Conservation (phyloP, 2,888 invertebrate species). For the Ashinkailepas kermadecensis region DNA sequence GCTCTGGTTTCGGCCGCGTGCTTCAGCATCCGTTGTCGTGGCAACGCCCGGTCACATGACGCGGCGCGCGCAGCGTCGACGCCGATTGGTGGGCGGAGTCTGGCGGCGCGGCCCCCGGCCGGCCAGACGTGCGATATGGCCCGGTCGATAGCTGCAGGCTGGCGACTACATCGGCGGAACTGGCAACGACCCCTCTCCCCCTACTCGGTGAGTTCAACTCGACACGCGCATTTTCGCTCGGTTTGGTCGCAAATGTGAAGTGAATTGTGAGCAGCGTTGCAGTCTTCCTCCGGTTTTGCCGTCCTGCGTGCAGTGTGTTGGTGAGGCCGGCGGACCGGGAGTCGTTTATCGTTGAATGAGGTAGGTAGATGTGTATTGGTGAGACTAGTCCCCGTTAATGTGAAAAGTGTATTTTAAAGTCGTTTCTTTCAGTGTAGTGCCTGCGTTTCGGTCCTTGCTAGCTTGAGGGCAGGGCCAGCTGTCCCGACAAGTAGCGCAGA, state of each 20-base stretch:
- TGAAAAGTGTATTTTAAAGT: too few species aligned
- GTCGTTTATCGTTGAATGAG: too few species aligned
- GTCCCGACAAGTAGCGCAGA: too few species aligned
- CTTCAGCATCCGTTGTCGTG: constrained; percentile 17
- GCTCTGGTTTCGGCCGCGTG: constrained; percentile 13
- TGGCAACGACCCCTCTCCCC: neutral
- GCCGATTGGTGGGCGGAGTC: constrained; percentile 2
- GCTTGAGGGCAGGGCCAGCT: too few species aligned
- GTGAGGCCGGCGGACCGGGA: too few species aligned
- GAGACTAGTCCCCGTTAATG: too few species aligned
- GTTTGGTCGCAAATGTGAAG: too few species aligned
- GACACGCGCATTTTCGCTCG: too few species aligned
- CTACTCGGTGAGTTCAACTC: constrained; percentile 4
- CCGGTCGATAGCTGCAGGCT: neutral
- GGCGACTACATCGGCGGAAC: neutral
- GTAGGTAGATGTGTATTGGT: too few species aligned
- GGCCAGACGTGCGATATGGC: neutral
- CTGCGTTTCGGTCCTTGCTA: too few species aligned
- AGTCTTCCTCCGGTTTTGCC: neutral
- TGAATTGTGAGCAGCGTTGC: neutral
- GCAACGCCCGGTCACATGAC: constrained; percentile 13
- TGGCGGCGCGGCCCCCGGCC: neutral
- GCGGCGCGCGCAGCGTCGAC: neutral
- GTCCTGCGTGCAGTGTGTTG: too few species aligned
- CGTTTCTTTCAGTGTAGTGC: too few species aligned